phyloP scores from a whole-genome alignment of 2,888 invertebrate species.

The Capitulum mitella region DNA sequence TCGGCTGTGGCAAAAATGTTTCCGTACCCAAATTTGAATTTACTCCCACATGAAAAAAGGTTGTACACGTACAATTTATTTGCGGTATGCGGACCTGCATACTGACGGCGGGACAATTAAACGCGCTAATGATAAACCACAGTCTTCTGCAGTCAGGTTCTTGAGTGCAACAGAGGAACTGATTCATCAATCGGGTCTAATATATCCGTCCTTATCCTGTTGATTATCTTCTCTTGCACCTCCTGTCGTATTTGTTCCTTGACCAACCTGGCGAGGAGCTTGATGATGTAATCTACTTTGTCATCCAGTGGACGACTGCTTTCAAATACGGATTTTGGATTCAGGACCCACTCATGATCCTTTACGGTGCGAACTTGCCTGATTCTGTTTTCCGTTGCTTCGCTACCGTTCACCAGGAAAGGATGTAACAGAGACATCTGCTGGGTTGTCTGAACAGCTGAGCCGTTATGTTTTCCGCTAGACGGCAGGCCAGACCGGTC shows the following conservation, averaged over 20 bases:
- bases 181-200: background rate
- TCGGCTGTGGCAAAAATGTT: too few relatives aligned
- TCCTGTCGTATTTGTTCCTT: background rate
- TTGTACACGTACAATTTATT: background rate
- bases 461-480: too few relatives aligned
- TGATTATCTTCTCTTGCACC: background rate
- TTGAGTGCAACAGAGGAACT: background rate
- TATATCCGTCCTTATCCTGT: background rate
- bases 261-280: background rate
- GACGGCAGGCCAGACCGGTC: too few relatives aligned
- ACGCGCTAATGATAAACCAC: background rate
- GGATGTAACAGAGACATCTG: too few relatives aligned
- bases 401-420: too few relatives aligned
- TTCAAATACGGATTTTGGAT: too few relatives aligned
- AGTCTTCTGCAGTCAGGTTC: background rate
- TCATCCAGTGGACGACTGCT: background rate
- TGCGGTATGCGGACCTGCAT: background rate
- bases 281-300: background rate
- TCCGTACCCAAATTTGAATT: background rate
- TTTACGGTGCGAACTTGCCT: too few relatives aligned
- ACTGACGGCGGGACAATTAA: background rate
- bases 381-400: too few relatives aligned
- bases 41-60: background rate
- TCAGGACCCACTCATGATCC: too few relatives aligned
- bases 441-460: too few relatives aligned